Conservation (phyloP, 1,140 invertebrate species). For the Lutraria rhynchaena region DNA sequence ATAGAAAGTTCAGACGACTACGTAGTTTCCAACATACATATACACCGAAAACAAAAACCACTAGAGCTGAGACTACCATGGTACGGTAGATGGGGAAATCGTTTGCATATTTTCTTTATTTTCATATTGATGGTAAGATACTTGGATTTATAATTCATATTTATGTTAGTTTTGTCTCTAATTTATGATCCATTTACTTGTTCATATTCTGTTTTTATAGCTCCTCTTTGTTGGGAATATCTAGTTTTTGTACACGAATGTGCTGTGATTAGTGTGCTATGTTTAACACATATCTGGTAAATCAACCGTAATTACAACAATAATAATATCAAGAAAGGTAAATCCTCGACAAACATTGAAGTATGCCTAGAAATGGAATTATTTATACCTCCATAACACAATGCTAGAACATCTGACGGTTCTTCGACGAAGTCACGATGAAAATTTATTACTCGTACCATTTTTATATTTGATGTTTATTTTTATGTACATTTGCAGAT, state of each 20-base stretch:
- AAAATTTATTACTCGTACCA: too few relatives aligned
- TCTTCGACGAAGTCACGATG: too few relatives aligned
- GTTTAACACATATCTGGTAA: too few relatives aligned
- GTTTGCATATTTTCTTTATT: background rate
- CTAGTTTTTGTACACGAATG: background rate
- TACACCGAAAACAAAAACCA: too few relatives aligned
- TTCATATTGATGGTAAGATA: background rate
- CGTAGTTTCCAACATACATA: too few relatives aligned
- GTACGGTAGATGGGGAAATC: conserved; percentile 17
- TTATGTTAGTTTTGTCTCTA: background rate
- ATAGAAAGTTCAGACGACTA: too few relatives aligned
- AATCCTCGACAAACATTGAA: too few relatives aligned
- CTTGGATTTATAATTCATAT: background rate
- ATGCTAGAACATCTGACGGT: background rate
- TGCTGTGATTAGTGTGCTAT: too few relatives aligned
- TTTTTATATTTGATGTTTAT: background rate
- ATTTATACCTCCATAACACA: background rate
- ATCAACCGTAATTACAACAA: too few relatives aligned
- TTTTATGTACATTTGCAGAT: background rate
- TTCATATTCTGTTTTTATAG: background rate
- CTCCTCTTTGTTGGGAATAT: background rate
- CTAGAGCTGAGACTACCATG: too few relatives aligned
- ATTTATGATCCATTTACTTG: background rate
- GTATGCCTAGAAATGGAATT: background rate
- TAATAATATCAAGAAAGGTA: too few relatives aligned